Conservation (phyloP, 2,113 vertebrate species). For the Pelvicachromis taeniatus region DNA sequence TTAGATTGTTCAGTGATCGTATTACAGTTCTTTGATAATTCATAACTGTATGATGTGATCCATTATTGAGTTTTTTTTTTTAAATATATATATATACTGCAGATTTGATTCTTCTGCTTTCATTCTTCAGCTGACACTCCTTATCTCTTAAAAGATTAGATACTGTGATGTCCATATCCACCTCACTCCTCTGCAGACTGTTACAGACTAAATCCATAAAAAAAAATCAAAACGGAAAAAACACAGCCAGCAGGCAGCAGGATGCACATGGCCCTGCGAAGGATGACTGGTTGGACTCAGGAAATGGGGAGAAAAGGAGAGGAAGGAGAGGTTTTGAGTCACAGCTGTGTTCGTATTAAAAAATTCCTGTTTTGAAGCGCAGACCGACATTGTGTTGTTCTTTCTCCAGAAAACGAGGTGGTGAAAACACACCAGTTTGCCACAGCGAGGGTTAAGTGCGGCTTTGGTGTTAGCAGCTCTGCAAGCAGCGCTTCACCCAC, state of each 20-base stretch:
- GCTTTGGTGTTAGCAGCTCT: neutral
- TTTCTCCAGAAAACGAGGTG: slow-evolving; percentile 9
- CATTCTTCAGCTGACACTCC: neutral
- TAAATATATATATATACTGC: neutral
- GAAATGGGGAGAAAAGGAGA: slow-evolving; percentile 66
- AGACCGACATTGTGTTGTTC: slow-evolving; percentile 29
- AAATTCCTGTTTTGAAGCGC: slow-evolving; percentile 54
- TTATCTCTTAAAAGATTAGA: neutral
- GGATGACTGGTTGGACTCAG: slow-evolving; percentile 60
- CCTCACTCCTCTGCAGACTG: neutral
- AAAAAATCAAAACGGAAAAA: slow-evolving; percentile 36
- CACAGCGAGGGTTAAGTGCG: neutral
- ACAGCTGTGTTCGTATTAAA: slow-evolving; percentile 53
- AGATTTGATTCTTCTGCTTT: neutral
- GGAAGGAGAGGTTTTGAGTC: slow-evolving; percentile 54
- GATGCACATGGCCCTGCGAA: slow-evolving; percentile 70
- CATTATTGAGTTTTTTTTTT: neutral
- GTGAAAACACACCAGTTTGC: neutral
- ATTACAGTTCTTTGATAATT: neutral
- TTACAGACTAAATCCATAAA: neutral
- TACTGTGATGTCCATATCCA: neutral
- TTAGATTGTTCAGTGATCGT: neutral
- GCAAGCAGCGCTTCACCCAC: neutral
- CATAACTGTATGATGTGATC: neutral
- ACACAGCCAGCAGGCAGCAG: slow-evolving; percentile 60